phyloP scores from a whole-genome alignment of 2,113 vertebrate genomes.

The Fulica atra region DNA sequence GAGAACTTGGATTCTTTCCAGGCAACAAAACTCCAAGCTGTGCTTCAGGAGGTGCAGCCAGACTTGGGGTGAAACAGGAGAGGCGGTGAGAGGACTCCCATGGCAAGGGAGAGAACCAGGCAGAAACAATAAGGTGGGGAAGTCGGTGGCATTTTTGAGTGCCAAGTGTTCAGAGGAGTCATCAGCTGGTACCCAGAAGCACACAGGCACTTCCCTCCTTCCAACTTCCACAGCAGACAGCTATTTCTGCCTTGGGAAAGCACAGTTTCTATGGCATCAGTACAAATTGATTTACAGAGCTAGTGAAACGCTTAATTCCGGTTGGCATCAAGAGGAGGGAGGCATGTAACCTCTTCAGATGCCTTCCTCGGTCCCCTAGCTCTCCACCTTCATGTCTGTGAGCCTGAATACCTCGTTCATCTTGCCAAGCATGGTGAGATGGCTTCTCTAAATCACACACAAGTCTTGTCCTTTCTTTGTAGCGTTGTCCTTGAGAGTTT shows the following conservation, averaged over 20 bases:
- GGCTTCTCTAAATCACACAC: background rate
- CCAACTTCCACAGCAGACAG: background rate
- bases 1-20: background rate
- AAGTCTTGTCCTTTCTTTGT: background rate
- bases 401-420: background rate
- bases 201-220: background rate
- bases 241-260: background rate
- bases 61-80: background rate
- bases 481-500: background rate
- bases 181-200: background rate
- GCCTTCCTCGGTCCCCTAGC: background rate
- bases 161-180: background rate
- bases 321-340: background rate
- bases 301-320: background rate
- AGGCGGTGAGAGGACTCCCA: background rate
- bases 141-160: background rate
- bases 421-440: background rate
- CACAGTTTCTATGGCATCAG: conserved; percentile 3
- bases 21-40: background rate
- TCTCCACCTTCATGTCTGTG: background rate
- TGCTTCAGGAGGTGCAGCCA: background rate
- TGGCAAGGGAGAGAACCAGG: background rate
- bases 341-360: background rate
- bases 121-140: background rate
- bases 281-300: background rate